Conservation (phyloP, 2,113 vertebrate genomes). For the Tinamus guttatus region DNA sequence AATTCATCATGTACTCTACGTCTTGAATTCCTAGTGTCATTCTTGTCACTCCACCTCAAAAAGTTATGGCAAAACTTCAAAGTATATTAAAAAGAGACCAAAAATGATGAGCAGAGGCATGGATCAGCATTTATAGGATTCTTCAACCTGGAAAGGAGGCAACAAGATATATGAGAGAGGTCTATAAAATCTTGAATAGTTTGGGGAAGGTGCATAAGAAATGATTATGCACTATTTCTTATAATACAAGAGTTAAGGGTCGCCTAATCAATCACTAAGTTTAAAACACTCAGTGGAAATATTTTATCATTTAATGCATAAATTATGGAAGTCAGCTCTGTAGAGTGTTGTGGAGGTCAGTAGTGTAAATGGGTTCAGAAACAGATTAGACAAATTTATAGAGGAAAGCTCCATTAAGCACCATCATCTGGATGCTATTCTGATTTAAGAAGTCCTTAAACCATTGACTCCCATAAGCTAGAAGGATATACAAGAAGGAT, state of each 20-base stretch:
- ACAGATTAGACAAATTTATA: not conserved
- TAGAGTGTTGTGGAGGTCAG: not conserved
- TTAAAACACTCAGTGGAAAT: constrained; percentile 13
- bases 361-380: constrained; percentile 22
- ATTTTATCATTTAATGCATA: not conserved
- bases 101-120: not conserved
- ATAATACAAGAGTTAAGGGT: not conserved
- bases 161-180: not conserved
- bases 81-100: fast-evolving
- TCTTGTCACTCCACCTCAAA: not conserved
- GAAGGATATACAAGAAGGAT: not conserved
- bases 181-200: not conserved
- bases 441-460: not conserved
- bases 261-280: not conserved
- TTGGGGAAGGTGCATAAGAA: not conserved
- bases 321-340: not conserved
- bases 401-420: not conserved
- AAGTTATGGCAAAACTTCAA: not conserved
- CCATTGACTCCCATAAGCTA: not conserved
- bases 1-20: fast-evolving
- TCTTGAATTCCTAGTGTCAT: not conserved
- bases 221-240: not conserved
- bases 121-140: not conserved
- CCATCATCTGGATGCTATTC: not conserved
- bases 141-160: not conserved